Conservation (phyloP, 1,140 invertebrate species). For the Eulimnadia texana region DNA sequence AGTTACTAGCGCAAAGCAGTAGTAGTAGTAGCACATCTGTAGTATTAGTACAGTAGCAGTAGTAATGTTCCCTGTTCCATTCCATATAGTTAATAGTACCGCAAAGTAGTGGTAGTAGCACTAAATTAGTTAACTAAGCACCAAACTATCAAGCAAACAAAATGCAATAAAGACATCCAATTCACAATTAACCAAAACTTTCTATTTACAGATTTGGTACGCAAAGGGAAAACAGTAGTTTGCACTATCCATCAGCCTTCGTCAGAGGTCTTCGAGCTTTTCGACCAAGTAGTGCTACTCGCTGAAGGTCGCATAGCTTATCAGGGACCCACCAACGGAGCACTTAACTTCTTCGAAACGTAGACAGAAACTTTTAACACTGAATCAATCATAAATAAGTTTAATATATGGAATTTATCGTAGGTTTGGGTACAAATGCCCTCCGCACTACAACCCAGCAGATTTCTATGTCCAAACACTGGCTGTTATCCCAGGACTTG, state of each 20-base stretch:
- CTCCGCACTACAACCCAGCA: conserved; percentile 51
- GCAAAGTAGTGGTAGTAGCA: no score
- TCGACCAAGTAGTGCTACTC: conserved; percentile 60
- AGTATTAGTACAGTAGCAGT: no score
- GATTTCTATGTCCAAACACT: conserved; percentile 53
- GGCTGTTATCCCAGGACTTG: conserved; percentile 38
- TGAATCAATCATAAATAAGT: not conserved
- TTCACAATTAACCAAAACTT: no score
- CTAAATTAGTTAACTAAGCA: no score
- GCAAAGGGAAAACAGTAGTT: conserved; percentile 55
- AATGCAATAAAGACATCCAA: no score
- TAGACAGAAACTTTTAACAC: conserved; percentile 17
- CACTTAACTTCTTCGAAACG: conserved; percentile 31
- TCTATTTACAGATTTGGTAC: conserved; percentile 33
- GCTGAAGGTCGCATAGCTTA: conserved; percentile 64
- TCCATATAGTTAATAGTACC: no score
- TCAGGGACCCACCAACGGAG: conserved; percentile 41
- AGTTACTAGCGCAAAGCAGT: no score
- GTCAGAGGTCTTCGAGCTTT: conserved; percentile 64
- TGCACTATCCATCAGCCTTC: conserved; percentile 78
- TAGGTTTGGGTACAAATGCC: conserved; percentile 61
- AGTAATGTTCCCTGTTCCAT: no score
- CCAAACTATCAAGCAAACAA: no score
- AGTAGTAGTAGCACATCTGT: no score
- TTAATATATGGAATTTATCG: conserved; percentile 20